Conservation (phyloP, 2,113 vertebrate genomes). For the Dromas ardeola region DNA sequence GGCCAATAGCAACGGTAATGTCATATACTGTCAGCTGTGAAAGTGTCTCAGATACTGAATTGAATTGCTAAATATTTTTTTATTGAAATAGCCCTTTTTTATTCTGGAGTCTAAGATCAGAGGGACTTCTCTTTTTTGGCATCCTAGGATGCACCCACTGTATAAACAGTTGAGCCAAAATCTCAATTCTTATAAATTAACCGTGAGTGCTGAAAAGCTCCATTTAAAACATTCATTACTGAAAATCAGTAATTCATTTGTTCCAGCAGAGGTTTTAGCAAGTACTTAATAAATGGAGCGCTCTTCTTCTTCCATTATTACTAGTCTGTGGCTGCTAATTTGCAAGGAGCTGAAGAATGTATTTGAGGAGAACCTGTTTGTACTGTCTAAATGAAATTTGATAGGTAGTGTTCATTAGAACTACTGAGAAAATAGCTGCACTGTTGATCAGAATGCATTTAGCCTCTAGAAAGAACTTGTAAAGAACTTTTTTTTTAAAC, state of each 20-base stretch:
- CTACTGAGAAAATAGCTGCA: slow-evolving; percentile 33
- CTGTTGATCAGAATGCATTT: slow-evolving; percentile 31
- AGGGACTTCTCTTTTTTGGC: not conserved
- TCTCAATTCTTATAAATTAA: not conserved
- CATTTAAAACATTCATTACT: slow-evolving; percentile 40
- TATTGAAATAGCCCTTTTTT: not conserved
- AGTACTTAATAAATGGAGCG: slow-evolving; percentile 50
- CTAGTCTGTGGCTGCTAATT: slow-evolving; percentile 44
- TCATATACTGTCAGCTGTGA: not conserved
- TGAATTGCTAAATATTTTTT: not conserved
- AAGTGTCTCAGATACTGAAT: not conserved
- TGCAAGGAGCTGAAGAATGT: slow-evolving; percentile 46
- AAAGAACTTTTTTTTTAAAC: not conserved
- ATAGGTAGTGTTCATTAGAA: slow-evolving; percentile 34
- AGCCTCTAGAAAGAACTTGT: not conserved
- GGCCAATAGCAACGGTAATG: slow-evolving; percentile 95
- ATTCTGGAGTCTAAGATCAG: not conserved
- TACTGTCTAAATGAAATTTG: slow-evolving; percentile 45
- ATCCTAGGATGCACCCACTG: not conserved
- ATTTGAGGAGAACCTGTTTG: slow-evolving; percentile 50
- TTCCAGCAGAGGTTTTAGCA: slow-evolving; percentile 55
- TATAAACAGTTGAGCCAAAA: slow-evolving; percentile 31
- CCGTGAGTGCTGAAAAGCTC: slow-evolving; percentile 31
- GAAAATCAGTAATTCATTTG: slow-evolving; percentile 57
- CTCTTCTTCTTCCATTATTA: slow-evolving; percentile 47